Base-by-base conservation (phyloP, 2,113 vertebrate genomes). In the Galbula dea region DNA sequence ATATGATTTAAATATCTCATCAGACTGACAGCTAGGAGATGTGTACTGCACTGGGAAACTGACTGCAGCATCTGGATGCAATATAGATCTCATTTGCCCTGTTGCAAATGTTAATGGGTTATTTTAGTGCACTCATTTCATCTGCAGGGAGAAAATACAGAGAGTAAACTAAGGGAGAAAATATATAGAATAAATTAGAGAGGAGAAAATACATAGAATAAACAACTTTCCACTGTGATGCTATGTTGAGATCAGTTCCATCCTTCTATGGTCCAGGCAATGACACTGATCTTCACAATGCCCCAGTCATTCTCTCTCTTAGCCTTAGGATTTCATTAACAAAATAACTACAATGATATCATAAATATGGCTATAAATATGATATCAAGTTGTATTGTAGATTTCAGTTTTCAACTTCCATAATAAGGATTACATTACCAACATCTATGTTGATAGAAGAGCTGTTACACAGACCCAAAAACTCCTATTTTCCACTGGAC, bases 1-100 rank as follows among this genome's bases (percentile, higher is more conserved):
- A 87, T 52, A 79, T 71, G 78, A 80, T 83, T 87, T 86, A 84
- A 89, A 75, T 92, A 89, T 61, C 69, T 93, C 89, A 95, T 84
- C 51, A 92, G 77, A 81, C 39, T 90, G 66, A 73, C 72, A 72
- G 45, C 52, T 61, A 24, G 27, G 68, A 27, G 74, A 63, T n/a
- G 22, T 54, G 54, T 75, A 43, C 24, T 87, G 77, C 83, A 62
- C 14, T 79, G 57, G 63, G 88, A 86, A 94, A 88, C 6, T 94
- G 11, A 54, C 55, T 55, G 41, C 54, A 68, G 71, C 66, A 63
- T n/a, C n/a, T 36, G 86, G 21, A 23, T 52, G 75, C 39, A 61
- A 52, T 61, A 79, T 49, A 91, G 61, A n/a, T 49, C 27, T 39
- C 81, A 54, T 92, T 94, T 96, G 78, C 27, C 39, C 41, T 43